Base-by-base conservation (phyloP, 2,888 invertebrate genomes). In the Crocallis elinguaria region DNA sequence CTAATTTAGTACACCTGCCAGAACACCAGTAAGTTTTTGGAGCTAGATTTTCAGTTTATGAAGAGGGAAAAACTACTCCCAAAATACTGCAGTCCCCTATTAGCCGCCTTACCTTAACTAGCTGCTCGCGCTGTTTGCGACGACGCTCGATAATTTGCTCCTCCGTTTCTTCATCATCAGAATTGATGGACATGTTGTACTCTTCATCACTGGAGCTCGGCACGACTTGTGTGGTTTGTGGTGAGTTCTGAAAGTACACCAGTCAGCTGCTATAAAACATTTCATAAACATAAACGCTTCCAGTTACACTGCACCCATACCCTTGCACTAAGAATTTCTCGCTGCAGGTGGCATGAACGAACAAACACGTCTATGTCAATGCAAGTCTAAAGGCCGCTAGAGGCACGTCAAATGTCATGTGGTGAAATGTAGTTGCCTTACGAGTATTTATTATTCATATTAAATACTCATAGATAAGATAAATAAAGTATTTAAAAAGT, bases 131-230 rank as follows among this genome's bases (percentile, higher is more conserved):
- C 73, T 97, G 95, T 74, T 96, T 96, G 57, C 98, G 93, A 64
- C 98, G 92, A 74, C 94, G 94, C 79, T 98, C 97, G 77, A 99
- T 99, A 66, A 98, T 97, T 67, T 95, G 95, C 79, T 98, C 98
- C 75, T 98, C 98, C 69, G 97, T 97, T 80, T 98, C 98, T 62
- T 97, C 97, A 55, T 95, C 94, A 36, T 94, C 93, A 12, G 96
- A 93, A 71, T 96, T 94, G 46, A 97, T 94, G 67, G 96, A 94
- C 50, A 95, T 92, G 73, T 95, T 94, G 2, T 94, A 90, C 57
- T 95, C 95, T 59, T 94, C 95, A 60, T 95, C 95, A 60, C 94
- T 94, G 2, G 94, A 94, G 67, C 94, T 95, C 1, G 94, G 93
- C 3, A 94, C 94, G 55, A 93, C 79, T 66, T 95, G 95, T 62